Evolutionary conservation across 2,113 vertebrate species (phyloP).

Genomic region (Callipepla californica): DNA sequence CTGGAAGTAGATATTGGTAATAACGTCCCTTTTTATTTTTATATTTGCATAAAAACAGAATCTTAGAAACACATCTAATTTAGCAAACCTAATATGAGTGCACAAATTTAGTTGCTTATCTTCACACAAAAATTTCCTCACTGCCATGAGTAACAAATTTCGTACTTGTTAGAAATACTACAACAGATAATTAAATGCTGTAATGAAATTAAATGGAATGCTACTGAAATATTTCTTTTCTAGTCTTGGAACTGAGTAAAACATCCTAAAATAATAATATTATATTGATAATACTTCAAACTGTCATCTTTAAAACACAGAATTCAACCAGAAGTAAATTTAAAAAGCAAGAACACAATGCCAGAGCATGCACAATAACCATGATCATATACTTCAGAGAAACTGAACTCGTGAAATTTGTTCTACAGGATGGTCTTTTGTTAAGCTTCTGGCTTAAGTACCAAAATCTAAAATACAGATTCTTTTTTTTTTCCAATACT

Average conservation of each 20-base stretch:
- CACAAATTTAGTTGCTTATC: slow-evolving; percentile 10
- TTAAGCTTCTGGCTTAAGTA: not conserved
- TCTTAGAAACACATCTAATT: slow-evolving; percentile 56
- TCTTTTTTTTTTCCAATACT: not conserved
- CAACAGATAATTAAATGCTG: slow-evolving; percentile 13
- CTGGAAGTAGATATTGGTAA: slow-evolving; percentile 70
- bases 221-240: not conserved
- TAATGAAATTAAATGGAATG: slow-evolving; percentile 11
- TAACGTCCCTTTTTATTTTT: slow-evolving; percentile 51
- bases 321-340: not conserved
- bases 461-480: not conserved
- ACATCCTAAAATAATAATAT: not conserved
- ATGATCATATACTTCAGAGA: not conserved
- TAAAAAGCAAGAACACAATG: not conserved
- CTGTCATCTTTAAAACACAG: not conserved
- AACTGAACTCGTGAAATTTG: not conserved
- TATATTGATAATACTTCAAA: not conserved
- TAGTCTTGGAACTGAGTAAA: not conserved
- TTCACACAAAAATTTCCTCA: not conserved
- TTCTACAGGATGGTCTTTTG: not conserved
- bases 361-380: not conserved
- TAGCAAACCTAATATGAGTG: slow-evolving; percentile 54
- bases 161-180: not conserved
- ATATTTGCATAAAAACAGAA: slow-evolving; percentile 29
- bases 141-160: not conserved